Evolutionary conservation across 2,113 vertebrate genomes (phyloP).

Genomic region (Lamprotornis superbus): DNA sequence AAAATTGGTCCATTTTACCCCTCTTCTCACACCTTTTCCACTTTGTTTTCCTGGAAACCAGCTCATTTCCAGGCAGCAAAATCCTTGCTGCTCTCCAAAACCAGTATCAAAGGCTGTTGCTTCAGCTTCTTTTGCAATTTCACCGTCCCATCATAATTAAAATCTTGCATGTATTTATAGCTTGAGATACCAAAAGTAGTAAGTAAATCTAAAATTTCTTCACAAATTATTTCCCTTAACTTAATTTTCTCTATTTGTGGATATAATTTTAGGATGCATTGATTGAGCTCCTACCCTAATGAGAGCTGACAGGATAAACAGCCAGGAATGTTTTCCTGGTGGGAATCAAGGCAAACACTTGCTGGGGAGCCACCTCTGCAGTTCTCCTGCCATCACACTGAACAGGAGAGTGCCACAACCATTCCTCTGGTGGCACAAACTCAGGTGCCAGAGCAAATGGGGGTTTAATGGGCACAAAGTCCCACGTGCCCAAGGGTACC

Average conservation of each 20-base stretch:
- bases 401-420: not conserved
- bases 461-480: not conserved
- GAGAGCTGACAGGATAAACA: not conserved
- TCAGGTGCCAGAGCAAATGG: not conserved
- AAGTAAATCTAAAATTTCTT: not conserved
- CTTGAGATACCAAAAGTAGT: not conserved
- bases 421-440: not conserved
- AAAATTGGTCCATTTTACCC: not conserved
- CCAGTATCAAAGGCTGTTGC: not conserved
- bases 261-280: not conserved
- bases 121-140: not conserved
- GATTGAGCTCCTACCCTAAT: not conserved
- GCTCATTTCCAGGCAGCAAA: not conserved
- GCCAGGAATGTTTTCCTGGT: not conserved
- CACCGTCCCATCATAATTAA: not conserved
- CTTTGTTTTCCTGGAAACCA: not conserved
- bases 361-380: not conserved
- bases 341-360: not conserved
- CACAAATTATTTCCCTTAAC: not conserved
- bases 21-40: not conserved
- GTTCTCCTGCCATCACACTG: not conserved
- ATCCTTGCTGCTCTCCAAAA: not conserved
- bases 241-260: not conserved
- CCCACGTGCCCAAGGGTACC: slow-evolving; percentile 68
- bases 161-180: not conserved